A percentile compares a stretch with the other conserved stretches of the same genome.
Conservation (phyloP, 2,113 vertebrate genomes). For the Strix aluco region DNA sequence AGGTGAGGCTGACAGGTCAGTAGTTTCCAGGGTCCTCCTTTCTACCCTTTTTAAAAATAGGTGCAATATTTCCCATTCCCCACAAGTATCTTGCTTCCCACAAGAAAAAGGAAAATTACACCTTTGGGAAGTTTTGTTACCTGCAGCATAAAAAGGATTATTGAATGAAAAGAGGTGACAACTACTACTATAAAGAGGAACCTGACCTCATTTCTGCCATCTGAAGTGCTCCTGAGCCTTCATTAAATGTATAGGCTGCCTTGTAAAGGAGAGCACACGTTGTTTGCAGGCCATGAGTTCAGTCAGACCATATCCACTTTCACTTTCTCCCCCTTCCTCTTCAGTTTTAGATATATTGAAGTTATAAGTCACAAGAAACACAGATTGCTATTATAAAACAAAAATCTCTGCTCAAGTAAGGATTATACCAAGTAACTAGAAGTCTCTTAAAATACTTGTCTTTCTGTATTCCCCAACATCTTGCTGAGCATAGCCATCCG, state of each 20-base stretch:
- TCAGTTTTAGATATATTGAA: neutral
- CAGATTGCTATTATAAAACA: neutral
- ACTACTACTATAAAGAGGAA: neutral
- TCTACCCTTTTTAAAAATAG: neutral
- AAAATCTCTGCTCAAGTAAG: neutral
- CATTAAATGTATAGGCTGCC: neutral
- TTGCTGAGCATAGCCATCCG: neutral
- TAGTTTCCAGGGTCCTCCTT: neutral
- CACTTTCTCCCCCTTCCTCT: neutral
- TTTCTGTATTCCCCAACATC: neutral
- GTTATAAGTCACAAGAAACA: neutral
- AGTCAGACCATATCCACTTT: neutral
- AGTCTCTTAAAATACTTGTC: neutral
- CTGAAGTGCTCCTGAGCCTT: neutral
- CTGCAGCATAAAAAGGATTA: neutral
- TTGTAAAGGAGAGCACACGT: rapidly evolving
- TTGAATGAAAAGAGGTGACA: neutral
- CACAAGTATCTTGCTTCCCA: neutral
- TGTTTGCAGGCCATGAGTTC: neutral
- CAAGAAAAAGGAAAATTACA: neutral
- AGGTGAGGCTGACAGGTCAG: neutral
- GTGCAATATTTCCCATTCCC: neutral
- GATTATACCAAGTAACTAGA: neutral
- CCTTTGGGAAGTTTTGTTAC: neutral
- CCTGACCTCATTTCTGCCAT: neutral